phyloP scores from a whole-genome alignment of 2,888 invertebrate genomes.

The Dasypogon diadema region DNA sequence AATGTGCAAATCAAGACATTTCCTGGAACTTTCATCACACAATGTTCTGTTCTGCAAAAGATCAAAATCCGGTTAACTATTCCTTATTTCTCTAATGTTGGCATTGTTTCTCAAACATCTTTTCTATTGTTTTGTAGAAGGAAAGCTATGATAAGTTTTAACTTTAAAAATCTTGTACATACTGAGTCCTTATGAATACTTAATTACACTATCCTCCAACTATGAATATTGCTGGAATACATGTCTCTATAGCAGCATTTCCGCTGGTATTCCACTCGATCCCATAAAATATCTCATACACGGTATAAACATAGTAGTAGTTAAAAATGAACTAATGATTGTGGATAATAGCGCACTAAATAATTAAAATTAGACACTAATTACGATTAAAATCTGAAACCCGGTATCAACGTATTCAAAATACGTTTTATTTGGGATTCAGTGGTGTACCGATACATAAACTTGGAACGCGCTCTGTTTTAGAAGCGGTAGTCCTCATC shows the following conservation, averaged over 20 bases:
- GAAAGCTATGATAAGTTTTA: background rate
- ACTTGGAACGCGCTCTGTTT: conserved; percentile 59
- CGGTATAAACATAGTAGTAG: background rate
- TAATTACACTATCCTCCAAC: conserved; percentile 12
- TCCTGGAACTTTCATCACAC: background rate
- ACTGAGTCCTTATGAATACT: conserved; percentile 16
- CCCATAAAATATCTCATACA: conserved; percentile 21
- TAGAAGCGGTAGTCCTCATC: conserved; percentile 90
- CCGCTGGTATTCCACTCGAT: conserved; percentile 17
- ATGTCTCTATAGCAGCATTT: background rate
- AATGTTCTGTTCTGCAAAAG: background rate
- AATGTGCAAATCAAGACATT: background rate
- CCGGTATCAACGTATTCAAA: conserved; percentile 21
- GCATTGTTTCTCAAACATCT: conserved; percentile 21
- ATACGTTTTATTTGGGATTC: conserved; percentile 11
- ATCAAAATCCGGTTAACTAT: background rate
- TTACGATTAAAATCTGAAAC: conserved; percentile 28
- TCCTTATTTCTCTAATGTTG: background rate
- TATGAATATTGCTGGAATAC: conserved; percentile 20
- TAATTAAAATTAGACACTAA: conserved; percentile 21
- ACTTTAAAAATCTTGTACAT: conserved; percentile 32
- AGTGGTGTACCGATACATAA: background rate
- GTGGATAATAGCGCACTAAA: conserved; percentile 23
- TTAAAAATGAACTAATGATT: conserved; percentile 6
- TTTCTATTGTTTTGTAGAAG: conserved; percentile 5